Evolutionary conservation across 2,113 vertebrate species (phyloP), one percentile per base, ranked within the genome.

Genomic region (Hystrix brachyura): DNA sequence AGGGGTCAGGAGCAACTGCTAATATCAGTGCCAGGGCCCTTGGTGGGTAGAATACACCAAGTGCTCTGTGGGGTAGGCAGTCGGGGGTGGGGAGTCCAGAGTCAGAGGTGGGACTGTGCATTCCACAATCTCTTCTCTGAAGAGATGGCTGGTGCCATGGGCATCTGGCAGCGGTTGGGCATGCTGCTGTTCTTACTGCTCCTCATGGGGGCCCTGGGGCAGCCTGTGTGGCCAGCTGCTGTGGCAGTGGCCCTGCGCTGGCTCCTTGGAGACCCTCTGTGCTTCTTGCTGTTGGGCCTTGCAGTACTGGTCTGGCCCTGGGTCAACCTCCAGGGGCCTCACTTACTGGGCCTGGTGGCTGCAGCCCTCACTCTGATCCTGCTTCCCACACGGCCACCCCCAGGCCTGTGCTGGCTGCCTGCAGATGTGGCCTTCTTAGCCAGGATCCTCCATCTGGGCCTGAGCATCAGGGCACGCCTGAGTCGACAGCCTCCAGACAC

Each of bases 351-450:
- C 21, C 48, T 98, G 34, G 83, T 3, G 0, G 87, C 64, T 0
- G 53, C 55, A 0, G 80, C 59, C 0, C 5, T 96, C 0, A 27
- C 80, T 0, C n/a, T 97, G 6, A 10, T 21, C 1, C 48, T 97
- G 53, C 55, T 97, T 11, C 97, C 94, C 0, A 0, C 57, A 1
- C 53, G 15, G 53, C 87, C 21, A 0, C 98, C 97, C 0, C 74
- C 91, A 0, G 80, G 59, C 0, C 65, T 98, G 19, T 84, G 94
- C 27, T 97, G 97, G 98, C 95, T 97, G 51, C 95, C 59, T 0
- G 82, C 91, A 0, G 98, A 98, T 6, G 1, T 95, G 48, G 34
- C 55, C 65, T 96, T 14, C 43, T 0, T 60, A 0, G 5, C 46
- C 29, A 1, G 13, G 43, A 1, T 95, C 3, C 1, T 97, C 3